Evolutionary conservation across 2,797 vertebrate genomes (phyloP), one percentile per base, ranked within the genome.

Genomic region (Galaxias olidus): DNA sequence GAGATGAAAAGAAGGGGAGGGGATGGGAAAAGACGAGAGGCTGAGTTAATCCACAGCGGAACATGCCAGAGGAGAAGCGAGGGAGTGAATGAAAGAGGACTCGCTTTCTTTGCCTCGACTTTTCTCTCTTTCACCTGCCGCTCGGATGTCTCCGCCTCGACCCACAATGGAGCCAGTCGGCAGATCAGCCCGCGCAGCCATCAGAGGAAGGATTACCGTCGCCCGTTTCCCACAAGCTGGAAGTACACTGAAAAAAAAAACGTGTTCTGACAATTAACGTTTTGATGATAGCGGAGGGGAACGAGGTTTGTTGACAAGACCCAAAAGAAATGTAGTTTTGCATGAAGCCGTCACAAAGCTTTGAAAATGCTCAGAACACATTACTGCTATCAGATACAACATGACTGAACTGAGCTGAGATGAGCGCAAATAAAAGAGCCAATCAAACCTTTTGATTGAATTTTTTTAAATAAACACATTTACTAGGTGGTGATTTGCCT

Each of bases 151-250:
- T 12, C 71, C 0, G 15, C 83, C 76, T 86, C 83, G 69, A 81
- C 79, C 77, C 86, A 88, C 84, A 84, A 84, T 78, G 69, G 79
- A 66, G 66, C 66, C 63, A 81, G 73, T 86, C 85, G 90, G 76
- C 77, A 88, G 89, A 91, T 90, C 87, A 90, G 81, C 80, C 79
- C 77, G 83, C 82, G 83, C 63, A 56, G 44, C 74, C 85, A 81
- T 88, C 86, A 84, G 80, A 84, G 75, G 77, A 71, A 66, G 84
- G 85, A 90, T 88, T 87, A 83, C 68, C 76, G 80, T 82, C 48
- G 72, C 76, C 79, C 65, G 64, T 79, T 83, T 75, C 72, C 76
- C 66, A 6, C 43, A 71, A 65, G 30, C 0, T 67, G 64, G 48
- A 46, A 45, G 51, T 41, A 42, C 41, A 40, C 40, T 1, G 49